Percentiles rank a stretch among this genome's conserved stretches.
Conservation (phyloP, 2,797 vertebrate species). For the Pipistrellus pipistrellus region DNA sequence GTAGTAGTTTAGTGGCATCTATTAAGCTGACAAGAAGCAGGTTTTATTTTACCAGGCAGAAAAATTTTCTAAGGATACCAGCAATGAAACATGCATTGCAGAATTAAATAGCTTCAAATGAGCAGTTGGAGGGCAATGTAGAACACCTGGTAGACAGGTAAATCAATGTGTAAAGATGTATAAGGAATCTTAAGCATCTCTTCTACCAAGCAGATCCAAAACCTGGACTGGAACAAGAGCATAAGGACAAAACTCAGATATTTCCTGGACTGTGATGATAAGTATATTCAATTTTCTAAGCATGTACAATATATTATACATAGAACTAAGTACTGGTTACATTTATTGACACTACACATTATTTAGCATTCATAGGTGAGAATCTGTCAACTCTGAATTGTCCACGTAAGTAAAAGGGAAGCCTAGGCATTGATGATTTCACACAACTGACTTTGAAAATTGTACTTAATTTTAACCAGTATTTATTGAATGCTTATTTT, state of each 20-base stretch:
- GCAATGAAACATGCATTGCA: constrained; percentile 72
- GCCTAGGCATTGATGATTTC: background rate
- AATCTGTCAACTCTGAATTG: constrained; percentile 4
- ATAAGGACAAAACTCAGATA: constrained; percentile 30
- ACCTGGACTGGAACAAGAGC: constrained; percentile 44
- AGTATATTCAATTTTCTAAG: background rate
- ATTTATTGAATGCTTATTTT: constrained; percentile 32
- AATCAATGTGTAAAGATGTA: constrained; percentile 67
- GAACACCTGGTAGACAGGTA: constrained; percentile 73
- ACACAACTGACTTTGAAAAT: constrained; percentile 47
- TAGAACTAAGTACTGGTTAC: background rate
- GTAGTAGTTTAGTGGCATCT: constrained; percentile 72
- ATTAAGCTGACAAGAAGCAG: constrained; percentile 67
- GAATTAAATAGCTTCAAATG: constrained; percentile 77
- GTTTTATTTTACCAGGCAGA: constrained; percentile 75
- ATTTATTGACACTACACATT: background rate
- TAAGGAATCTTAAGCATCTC: constrained; percentile 65
- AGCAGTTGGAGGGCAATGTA: constrained; percentile 62
- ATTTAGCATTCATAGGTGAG: constrained; percentile 20
- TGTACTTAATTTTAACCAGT: constrained; percentile 36
- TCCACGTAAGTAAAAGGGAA: background rate
- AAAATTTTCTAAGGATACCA: constrained; percentile 71
- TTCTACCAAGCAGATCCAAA: constrained; percentile 50
- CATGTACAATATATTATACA: background rate
- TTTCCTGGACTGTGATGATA: background rate